Conservation (phyloP, 2,113 vertebrate species). For the Lophochroa leadbeateri region DNA sequence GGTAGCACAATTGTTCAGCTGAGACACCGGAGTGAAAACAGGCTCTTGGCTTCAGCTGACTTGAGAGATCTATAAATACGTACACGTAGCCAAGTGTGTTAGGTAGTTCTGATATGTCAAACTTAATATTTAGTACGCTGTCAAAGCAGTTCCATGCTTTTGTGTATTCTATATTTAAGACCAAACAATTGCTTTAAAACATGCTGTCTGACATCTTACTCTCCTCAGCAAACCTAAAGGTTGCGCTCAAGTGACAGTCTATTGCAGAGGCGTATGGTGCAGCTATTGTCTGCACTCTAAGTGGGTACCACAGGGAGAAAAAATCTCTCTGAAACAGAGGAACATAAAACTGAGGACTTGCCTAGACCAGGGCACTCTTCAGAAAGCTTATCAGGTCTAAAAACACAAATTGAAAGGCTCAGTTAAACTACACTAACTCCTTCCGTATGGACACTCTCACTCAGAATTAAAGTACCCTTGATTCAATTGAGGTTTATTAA, state of each 20-base stretch:
- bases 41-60: conserved; percentile 7
- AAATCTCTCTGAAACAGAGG: not conserved
- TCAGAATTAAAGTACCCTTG: not conserved
- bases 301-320: not conserved
- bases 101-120: not conserved
- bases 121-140: not conserved
- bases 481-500: not conserved
- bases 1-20: conserved; percentile 32
- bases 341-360: not conserved
- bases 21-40: conserved; percentile 30
- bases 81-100: not conserved
- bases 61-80: conserved; percentile 8
- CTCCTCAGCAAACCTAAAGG: not conserved
- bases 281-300: not conserved
- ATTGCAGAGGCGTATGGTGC: not conserved
- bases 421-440: not conserved
- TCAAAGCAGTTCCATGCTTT: not conserved
- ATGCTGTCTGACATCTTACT: not conserved
- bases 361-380: not conserved
- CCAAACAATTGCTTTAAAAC: conserved; percentile 44
- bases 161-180: not conserved
- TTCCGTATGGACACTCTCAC: not conserved
- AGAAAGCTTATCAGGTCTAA: not conserved
- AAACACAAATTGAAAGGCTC: not conserved
- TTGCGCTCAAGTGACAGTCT: not conserved